Evolutionary conservation across 2,888 invertebrate species (phyloP).

Genomic region (Tiliacea aurago): DNA sequence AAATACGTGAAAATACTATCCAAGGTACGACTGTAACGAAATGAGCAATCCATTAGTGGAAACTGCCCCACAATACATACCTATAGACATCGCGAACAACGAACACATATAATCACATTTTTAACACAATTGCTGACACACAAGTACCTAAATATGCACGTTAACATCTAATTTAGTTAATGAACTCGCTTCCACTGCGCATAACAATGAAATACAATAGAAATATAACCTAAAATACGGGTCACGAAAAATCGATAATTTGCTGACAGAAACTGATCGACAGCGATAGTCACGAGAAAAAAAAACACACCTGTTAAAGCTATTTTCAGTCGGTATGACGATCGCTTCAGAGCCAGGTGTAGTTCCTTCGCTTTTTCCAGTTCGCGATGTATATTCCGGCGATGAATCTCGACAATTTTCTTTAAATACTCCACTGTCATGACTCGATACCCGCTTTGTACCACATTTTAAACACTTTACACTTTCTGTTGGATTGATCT

Average conservation of each 20-base stretch:
- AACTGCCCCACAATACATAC: conserved; percentile 69
- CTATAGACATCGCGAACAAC: conserved; percentile 70
- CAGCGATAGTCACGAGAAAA: conserved; percentile 73
- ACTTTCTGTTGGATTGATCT: conserved; percentile 97
- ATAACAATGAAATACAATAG: conserved; percentile 82
- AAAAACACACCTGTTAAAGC: conserved; percentile 85
- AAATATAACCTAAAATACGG: conserved; percentile 87
- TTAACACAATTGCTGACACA: conserved; percentile 81
- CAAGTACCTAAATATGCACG: conserved; percentile 73
- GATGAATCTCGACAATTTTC: conserved; percentile 85
- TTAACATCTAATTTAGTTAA: conserved; percentile 80
- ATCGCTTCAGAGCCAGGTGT: conserved; percentile 86
- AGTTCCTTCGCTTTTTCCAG: conserved; percentile 86
- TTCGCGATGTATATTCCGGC: conserved; percentile 83
- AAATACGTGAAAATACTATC: conserved; percentile 27
- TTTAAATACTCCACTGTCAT: conserved; percentile 88
- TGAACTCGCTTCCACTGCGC: conserved; percentile 78
- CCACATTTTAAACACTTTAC: conserved; percentile 96
- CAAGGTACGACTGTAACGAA: conserved; percentile 23
- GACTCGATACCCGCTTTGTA: conserved; percentile 91
- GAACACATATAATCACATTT: conserved; percentile 73
- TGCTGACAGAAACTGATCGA: conserved; percentile 78
- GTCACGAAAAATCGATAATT: conserved; percentile 87
- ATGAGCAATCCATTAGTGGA: conserved; percentile 34
- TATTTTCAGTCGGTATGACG: conserved; percentile 83